phyloP scores from a whole-genome alignment of 2,113 vertebrate species.

The Neodon shergylaensis region DNA sequence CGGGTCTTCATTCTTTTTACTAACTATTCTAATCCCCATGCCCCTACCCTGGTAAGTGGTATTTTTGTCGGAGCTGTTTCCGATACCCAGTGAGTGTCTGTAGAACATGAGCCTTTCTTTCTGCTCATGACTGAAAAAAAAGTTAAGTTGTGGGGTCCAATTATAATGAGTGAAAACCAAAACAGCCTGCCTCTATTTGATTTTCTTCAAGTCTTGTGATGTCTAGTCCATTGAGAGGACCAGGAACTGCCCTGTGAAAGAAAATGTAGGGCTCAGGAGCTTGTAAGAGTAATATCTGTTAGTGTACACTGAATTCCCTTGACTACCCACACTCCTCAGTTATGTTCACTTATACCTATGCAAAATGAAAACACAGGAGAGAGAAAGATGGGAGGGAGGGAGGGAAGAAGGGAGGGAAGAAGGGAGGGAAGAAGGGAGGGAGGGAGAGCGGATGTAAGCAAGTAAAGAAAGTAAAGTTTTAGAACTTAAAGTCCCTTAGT shows the following conservation, averaged over 20 bases:
- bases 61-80: no score
- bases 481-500: neutral
- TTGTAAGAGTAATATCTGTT: conserved; percentile 24
- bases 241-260: conserved; percentile 33
- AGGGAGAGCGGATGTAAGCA: neutral
- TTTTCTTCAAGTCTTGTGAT: conserved; percentile 25
- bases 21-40: no score
- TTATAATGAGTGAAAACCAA: conserved; percentile 18
- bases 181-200: neutral
- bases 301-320: conserved; percentile 4
- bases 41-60: no score
- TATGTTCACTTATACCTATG: neutral
- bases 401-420: fast-evolving
- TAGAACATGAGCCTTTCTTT: neutral
- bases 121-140: neutral
- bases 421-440: fast-evolving
- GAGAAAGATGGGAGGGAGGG: neutral
- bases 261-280: neutral
- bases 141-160: neutral
- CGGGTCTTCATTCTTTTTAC: no score
- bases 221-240: conserved; percentile 1
- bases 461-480: neutral
- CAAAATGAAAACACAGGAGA: neutral
- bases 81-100: neutral
- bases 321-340: neutral